A percentile compares a stretch with the other conserved stretches of the same genome.
Evolutionary conservation across 2,888 invertebrate species (phyloP).

Genomic region (Sphaeridia pumilis): DNA sequence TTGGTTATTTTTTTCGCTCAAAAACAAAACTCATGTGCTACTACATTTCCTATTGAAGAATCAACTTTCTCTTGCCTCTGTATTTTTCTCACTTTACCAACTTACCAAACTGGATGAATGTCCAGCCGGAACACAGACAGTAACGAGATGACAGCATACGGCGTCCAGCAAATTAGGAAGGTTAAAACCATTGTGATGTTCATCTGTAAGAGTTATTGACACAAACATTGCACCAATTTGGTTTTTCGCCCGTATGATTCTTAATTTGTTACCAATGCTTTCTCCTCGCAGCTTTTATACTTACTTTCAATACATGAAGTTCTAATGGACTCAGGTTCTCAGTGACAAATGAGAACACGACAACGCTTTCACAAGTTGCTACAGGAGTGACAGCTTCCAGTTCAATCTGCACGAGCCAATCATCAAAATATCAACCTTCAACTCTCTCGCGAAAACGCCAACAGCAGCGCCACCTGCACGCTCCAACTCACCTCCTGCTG

Average conservation of each 20-base stretch:
- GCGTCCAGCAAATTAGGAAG: conserved; percentile 29
- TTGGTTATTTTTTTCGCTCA: too few species aligned
- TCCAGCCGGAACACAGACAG: conserved; percentile 24
- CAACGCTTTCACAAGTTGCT: conserved; percentile 17
- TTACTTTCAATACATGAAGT: conserved; percentile 19
- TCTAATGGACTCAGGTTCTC: conserved; percentile 20
- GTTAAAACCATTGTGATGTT: conserved; percentile 29
- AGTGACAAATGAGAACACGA: conserved; percentile 21
- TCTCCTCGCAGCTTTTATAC: background rate
- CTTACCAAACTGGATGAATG: conserved; percentile 26
- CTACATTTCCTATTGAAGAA: too few species aligned
- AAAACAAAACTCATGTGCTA: too few species aligned
- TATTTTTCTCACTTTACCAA: too few species aligned
- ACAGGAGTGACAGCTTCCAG: background rate
- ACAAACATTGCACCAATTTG: background rate
- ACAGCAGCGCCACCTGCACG: too few species aligned
- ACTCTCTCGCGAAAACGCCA: background rate
- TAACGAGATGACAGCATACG: conserved; percentile 30
- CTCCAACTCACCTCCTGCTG: background rate
- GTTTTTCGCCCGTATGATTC: background rate
- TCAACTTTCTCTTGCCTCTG: too few species aligned
- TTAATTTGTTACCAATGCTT: background rate
- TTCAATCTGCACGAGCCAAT: background rate
- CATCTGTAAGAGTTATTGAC: conserved; percentile 18
- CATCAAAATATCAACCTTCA: background rate